Conservation (phyloP, 2,888 invertebrate species). For the Tetranychus piercei region DNA sequence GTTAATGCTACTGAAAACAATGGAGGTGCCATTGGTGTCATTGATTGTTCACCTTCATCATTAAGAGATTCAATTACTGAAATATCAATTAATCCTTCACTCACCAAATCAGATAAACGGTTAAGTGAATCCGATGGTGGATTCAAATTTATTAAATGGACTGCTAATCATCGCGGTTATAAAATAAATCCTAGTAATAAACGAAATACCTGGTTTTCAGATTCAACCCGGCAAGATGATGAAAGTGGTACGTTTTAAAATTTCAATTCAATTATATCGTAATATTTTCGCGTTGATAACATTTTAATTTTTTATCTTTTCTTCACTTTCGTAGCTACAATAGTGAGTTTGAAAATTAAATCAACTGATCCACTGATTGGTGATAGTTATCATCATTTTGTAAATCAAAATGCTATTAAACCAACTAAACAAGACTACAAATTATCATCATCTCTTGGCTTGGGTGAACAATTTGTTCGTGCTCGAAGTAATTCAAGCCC, state of each 20-base stretch:
- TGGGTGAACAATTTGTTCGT: conserved; percentile 1
- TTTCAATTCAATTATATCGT: neutral
- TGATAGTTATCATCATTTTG: neutral
- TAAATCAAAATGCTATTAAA: neutral
- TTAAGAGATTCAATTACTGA: neutral
- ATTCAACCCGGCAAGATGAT: neutral
- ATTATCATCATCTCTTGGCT: neutral
- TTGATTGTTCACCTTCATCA: neutral
- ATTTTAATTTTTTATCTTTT: neutral
- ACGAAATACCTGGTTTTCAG: neutral
- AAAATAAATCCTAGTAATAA: neutral
- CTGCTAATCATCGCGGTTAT: neutral
- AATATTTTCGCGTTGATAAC: no score
- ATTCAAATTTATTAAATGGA: neutral
- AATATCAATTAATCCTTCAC: neutral
- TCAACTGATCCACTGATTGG: neutral
- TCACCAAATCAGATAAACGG: neutral
- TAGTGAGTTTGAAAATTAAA: neutral
- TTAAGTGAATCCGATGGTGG: neutral
- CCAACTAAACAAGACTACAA: neutral
- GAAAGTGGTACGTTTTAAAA: neutral
- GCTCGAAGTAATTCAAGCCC: neutral
- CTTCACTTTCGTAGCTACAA: neutral
- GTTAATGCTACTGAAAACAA: neutral
- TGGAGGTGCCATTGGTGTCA: neutral